phyloP scores from a whole-genome alignment of 2,113 vertebrate genomes.

The Falcunculus frontatus region DNA sequence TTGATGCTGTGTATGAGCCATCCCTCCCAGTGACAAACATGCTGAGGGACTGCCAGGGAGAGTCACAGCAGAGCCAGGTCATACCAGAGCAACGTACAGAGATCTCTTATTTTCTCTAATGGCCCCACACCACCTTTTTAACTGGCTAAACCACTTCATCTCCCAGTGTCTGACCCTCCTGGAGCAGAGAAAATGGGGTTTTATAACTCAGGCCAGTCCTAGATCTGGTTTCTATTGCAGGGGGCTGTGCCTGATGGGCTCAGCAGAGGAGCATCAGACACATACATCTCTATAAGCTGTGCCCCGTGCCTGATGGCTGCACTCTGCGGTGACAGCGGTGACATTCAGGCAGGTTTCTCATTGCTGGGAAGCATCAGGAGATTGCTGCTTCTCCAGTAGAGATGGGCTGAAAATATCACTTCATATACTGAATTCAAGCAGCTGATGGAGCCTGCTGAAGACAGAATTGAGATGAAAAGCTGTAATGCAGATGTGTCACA shows the following conservation, averaged over 20 bases:
- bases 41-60: background rate
- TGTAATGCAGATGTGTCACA: conserved; percentile 62
- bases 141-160: background rate
- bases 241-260: background rate
- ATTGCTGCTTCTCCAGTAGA: background rate
- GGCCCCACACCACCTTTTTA: background rate
- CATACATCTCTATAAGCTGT: background rate
- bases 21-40: background rate
- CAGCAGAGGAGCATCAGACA: background rate
- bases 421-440: background rate
- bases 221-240: background rate
- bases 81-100: background rate
- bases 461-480: conserved; percentile 63
- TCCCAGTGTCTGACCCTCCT: background rate
- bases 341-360: background rate
- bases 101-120: background rate
- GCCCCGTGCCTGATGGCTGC: fast-evolving
- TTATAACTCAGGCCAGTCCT: background rate
- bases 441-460: conserved; percentile 35
- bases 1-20: background rate
- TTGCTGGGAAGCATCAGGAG: background rate
- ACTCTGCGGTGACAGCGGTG: background rate
- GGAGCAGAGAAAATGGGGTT: background rate
- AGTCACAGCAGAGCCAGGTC: background rate
- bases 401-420: background rate